phyloP scores from a whole-genome alignment of 2,888 invertebrate genomes.

The Erannis defoliaria region DNA sequence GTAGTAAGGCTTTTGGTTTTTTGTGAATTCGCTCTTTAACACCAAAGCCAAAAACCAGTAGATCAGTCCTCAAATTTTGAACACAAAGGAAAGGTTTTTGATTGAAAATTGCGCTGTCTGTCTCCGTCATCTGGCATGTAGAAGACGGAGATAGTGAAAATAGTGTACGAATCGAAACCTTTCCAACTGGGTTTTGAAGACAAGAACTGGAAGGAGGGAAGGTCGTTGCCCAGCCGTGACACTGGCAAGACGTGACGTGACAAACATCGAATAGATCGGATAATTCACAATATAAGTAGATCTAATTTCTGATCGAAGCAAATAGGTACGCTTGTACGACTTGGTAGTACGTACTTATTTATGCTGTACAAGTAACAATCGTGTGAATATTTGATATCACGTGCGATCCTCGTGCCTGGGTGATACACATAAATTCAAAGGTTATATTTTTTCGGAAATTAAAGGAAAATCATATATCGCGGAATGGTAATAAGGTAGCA shows the following conservation, averaged over 20 bases:
- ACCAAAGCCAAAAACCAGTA: too few species aligned
- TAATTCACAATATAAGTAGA: not conserved
- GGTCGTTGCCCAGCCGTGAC: too few species aligned
- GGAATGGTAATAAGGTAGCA: not conserved
- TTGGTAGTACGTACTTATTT: not conserved
- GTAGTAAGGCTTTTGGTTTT: too few species aligned
- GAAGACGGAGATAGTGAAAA: not conserved
- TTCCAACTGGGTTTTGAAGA: too few species aligned
- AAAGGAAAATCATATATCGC: not conserved
- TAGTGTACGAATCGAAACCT: not conserved
- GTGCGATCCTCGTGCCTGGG: constrained; percentile 1
- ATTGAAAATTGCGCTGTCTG: too few species aligned
- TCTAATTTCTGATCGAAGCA: not conserved
- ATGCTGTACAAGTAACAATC: not conserved
- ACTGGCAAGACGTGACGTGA: too few species aligned
- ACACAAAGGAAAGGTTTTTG: too few species aligned
- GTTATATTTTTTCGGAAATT: not conserved
- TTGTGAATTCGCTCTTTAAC: too few species aligned
- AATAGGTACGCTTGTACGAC: not conserved
- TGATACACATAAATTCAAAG: not conserved
- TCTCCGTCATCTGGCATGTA: too few species aligned
- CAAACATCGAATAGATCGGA: not conserved
- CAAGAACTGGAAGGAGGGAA: too few species aligned
- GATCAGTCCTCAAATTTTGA: too few species aligned
- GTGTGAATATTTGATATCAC: constrained; percentile 16